Evolutionary conservation across 1,140 invertebrate species (phyloP).

Genomic region (Bombus pyrosoma): DNA sequence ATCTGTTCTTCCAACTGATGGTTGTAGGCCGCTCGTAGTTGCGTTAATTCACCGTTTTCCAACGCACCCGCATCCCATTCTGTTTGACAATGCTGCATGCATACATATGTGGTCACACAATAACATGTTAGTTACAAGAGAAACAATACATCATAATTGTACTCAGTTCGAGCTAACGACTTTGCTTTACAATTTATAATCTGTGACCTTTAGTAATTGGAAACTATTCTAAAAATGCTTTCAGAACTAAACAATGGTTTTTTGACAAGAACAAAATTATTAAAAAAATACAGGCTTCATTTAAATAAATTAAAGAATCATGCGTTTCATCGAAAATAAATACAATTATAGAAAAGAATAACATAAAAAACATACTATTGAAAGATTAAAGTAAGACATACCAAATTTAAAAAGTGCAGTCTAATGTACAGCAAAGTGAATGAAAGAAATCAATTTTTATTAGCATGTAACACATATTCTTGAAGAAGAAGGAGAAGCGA

Average conservation of each 20-base stretch:
- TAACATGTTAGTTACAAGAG: constrained; percentile 69
- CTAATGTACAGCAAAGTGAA: not conserved
- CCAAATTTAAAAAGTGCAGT: not conserved
- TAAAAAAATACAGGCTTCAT: not conserved
- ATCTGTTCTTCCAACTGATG: constrained; percentile 84
- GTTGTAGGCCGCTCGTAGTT: constrained; percentile 74
- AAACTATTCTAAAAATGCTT: not conserved
- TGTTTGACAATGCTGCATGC: constrained; percentile 81
- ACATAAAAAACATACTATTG: not conserved
- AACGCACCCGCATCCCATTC: constrained; percentile 73
- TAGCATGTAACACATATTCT: not conserved
- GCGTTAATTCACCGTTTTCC: constrained; percentile 75
- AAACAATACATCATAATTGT: not conserved
- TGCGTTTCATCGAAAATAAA: not conserved
- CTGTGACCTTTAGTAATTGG: not conserved
- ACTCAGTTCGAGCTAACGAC: not conserved
- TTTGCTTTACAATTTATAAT: not conserved
- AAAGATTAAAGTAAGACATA: constrained; percentile 5
- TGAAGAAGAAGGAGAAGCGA: not conserved
- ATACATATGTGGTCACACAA: constrained; percentile 59
- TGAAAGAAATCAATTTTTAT: not conserved
- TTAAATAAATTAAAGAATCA: constrained; percentile 1
- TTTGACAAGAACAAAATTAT: not conserved
- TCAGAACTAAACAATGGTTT: too few relatives aligned
- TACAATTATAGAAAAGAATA: not conserved